phyloP scores from a whole-genome alignment of 2,113 vertebrate species.

The Madoqua kirkii region DNA sequence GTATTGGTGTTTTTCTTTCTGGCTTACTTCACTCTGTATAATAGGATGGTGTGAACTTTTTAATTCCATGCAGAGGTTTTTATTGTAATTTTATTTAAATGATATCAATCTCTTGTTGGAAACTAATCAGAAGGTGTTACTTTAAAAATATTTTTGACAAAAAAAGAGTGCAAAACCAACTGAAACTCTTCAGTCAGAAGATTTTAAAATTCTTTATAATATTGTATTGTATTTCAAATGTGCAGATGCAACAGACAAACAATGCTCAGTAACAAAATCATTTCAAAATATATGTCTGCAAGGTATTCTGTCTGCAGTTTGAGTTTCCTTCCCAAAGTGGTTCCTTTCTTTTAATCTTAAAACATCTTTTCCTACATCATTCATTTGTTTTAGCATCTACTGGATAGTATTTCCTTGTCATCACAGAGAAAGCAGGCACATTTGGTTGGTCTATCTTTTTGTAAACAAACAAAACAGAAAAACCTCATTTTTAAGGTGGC shows the following conservation, averaged over 20 bases:
- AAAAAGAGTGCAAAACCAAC: background rate
- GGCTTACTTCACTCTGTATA: background rate
- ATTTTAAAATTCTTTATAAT: background rate
- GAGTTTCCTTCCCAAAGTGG: background rate
- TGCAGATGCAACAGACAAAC: background rate
- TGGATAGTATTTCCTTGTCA: too few relatives aligned
- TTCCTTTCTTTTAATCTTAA: background rate
- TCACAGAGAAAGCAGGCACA: background rate
- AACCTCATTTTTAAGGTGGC: background rate
- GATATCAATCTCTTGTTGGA: background rate
- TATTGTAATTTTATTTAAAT: background rate
- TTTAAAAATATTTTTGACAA: background rate
- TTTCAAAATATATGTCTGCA: background rate
- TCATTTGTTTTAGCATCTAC: background rate
- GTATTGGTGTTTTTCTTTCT: background rate
- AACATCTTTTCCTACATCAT: background rate
- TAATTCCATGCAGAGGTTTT: background rate
- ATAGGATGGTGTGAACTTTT: background rate
- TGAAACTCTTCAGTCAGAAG: background rate
- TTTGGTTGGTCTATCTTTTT: background rate
- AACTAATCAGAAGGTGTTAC: background rate
- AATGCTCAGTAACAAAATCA: background rate
- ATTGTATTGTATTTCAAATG: background rate
- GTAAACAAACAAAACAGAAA: background rate
- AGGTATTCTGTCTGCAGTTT: background rate